Evolutionary conservation across 2,888 invertebrate genomes (phyloP), one percentile per base, ranked within the genome.

Genomic region (Tenthredo livida): DNA sequence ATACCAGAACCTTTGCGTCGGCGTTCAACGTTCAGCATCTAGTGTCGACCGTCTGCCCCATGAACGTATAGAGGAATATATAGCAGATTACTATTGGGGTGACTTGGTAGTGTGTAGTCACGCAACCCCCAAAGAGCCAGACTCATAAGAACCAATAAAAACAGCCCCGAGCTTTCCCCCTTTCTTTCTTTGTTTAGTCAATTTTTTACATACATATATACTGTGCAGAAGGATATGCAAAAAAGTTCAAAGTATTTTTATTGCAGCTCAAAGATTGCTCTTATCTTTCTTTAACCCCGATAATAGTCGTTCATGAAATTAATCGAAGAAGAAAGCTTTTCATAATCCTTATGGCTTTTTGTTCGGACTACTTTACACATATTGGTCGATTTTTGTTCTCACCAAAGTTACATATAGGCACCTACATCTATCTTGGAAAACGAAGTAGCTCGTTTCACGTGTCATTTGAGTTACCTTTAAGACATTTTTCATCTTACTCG

Each of bases 401-500:
- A 54, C n/a, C 5, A 54, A 54, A 54, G 10, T 54, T 54, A 17
- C 5, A n/a, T n/a, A n/a, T n/a, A n/a, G n/a, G n/a, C n/a, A 29
- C 29, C 29, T 29, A 50, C 17, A 50, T 50, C 6, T 54, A n/a
- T n/a, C 17, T 54, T 54, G 54, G 54, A 10, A 54, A 54, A 54
- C 1, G n/a, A n/a, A 54, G 54, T 54, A 54, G n/a, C 17, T 54
- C 54, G 54, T 54, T 54, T 54, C 54, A 54, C 54, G 54, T 54
- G 54, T 54, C 54, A 54, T 54, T 54, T 54, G 54, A n/a, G 54
- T 54, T 54, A 54, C 54, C 54, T 54, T 54, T n/a, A n/a, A 54
- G 54, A 54, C 6, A 6, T 54, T 54, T 54, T 54, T 50, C 50
- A 50, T 50, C 50, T n/a, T 50, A 50, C 50, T 3, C 4, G n/a